Percentiles rank a stretch among this genome's conserved stretches.
Conservation (phyloP, 2,113 vertebrate species). For the Castor canadensis region DNA sequence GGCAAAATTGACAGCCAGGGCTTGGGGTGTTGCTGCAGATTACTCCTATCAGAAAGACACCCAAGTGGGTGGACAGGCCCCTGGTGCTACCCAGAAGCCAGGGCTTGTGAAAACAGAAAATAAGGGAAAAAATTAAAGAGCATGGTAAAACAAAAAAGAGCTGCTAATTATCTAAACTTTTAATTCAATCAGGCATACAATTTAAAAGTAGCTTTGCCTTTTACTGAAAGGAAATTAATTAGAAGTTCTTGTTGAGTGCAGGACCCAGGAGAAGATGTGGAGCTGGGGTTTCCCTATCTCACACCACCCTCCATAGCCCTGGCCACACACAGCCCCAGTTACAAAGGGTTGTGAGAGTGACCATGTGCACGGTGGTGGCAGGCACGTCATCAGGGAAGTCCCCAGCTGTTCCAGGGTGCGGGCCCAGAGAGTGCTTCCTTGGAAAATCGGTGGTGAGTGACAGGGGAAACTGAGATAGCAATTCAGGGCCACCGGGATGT, state of each 20-base stretch:
- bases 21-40: too few relatives aligned
- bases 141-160: slow-evolving; percentile 52
- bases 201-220: slow-evolving; percentile 79
- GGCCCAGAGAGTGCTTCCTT: accelerated
- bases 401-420: not conserved
- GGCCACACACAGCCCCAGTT: accelerated
- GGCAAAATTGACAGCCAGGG: slow-evolving; percentile 65
- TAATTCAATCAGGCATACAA: slow-evolving; percentile 63
- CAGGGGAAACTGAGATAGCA: accelerated
- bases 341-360: not conserved
- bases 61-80: accelerated
- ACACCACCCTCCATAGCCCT: not conserved
- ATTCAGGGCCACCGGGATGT: slow-evolving; percentile 8
- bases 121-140: slow-evolving; percentile 66
- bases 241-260: not conserved
- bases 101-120: slow-evolving; percentile 57
- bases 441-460: not conserved
- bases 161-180: slow-evolving; percentile 67
- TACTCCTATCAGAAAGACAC: too few relatives aligned
- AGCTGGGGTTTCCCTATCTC: not conserved
- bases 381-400: not conserved
- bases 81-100: slow-evolving; percentile 67
- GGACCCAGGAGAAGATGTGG: slow-evolving; percentile 36
- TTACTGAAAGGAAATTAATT: slow-evolving; percentile 70
- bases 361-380: accelerated